Evolutionary conservation across 2,797 vertebrate species (phyloP), one percentile per base, ranked within the genome.

Genomic region (Lithobates pipiens): DNA sequence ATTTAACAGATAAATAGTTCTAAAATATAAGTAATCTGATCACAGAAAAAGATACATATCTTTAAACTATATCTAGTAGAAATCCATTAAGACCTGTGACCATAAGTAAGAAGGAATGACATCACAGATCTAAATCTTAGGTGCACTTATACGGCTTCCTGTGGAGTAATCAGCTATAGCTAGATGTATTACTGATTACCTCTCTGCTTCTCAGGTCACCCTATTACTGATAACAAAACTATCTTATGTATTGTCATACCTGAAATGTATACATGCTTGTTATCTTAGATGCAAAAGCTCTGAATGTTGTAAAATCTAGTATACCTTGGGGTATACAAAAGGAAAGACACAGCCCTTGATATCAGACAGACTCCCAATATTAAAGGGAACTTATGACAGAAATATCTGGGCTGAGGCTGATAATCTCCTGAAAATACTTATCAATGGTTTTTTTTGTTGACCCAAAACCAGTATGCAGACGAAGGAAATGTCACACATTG

Each of bases 131-230:
- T 50, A 54, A 39, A 50, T 76, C 21, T 76, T 18, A 50, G 11
- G 9, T 32, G 74, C 50, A 50, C 74, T 74, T 74, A 44, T 42
- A 25, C 16, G 72, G 72, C 72, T 44, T 76, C 46, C 44, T 76
- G 74, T 21, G 11, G 46, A 57, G 25, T 76, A 76, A 76, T 76
- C 74, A 76, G 44, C 18, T 16, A 32, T 9, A 29, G 27, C 27
- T 16, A 15, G 25, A 46, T 50, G 74, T 25, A 50, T 42, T 76
- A 7, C 74, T 76, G 74, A 76, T 76, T 76, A 76, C 5, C 25
- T 29, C 74, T 50, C 44, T 76, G 27, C 65, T 67, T 25, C 65
- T 67, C 13, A 67, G 15, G 10, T 29, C 65, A 67, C n/a, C 2
- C 3, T 29, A 67, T 29, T 67, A 25, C 65, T 67, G 9, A 27